These are phyloP conservation scores for Stomorhina lunata DNA, from an alignment of 2,888 invertebrate genomes.

Conservation along the genomic window DNA sequence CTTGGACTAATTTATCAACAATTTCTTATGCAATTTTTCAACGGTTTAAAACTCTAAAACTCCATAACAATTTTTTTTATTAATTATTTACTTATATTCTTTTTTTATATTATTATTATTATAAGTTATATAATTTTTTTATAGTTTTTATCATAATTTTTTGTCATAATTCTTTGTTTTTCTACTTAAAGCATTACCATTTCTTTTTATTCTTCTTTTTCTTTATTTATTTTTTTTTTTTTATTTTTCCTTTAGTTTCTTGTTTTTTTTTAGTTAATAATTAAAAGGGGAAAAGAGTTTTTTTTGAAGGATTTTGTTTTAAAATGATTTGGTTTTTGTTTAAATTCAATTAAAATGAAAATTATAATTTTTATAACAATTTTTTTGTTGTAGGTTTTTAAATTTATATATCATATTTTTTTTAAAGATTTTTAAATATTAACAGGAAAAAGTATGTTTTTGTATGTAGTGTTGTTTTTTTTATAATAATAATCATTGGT, in stretches of 20 bases:
- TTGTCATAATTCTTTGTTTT: conserved; percentile 50
- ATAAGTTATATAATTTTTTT: conserved; percentile 52
- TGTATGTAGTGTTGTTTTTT: conserved; percentile 22
- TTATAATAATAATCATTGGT: background rate
- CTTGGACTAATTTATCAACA: conserved; percentile 77
- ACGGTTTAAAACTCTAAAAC: conserved; percentile 68
- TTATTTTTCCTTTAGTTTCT: no score
- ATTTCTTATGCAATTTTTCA: conserved; percentile 78
- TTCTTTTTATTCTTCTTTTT: conserved; percentile 35
- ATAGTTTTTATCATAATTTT: conserved; percentile 65
- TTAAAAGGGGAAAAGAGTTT: conserved; percentile 48
- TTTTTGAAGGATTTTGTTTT: conserved; percentile 33
- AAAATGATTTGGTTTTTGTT: conserved; percentile 35
- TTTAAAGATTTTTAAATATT: conserved; percentile 52
- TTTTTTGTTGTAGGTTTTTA: conserved; percentile 15
- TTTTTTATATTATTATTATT: conserved; percentile 41
- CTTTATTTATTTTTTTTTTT: conserved; percentile 11
- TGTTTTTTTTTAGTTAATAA: conserved; percentile 19
- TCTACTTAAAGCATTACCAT: conserved; percentile 65
- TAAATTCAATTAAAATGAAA: conserved; percentile 41
- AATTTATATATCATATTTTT: conserved; percentile 32
- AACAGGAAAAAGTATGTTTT: conserved; percentile 61
- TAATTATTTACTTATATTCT: conserved; percentile 52
- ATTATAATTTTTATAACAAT: conserved; percentile 37
- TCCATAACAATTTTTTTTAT: conserved; percentile 63